Conservation (phyloP, 2,797 vertebrate species). For the Ctenopoma kingsleyae region DNA sequence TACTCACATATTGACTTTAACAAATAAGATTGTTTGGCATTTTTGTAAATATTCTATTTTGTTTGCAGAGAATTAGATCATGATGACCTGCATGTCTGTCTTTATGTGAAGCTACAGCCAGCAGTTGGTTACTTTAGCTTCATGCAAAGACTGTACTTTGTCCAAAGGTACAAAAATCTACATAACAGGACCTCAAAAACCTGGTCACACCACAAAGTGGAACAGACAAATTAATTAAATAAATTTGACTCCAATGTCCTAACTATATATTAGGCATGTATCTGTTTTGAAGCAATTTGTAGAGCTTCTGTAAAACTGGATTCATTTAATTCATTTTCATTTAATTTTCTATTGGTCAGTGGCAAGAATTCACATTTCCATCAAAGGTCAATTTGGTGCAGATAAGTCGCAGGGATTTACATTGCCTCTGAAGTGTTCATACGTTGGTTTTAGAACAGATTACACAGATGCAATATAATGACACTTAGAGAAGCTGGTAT, state of each 20-base stretch:
- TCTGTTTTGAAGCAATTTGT: no score
- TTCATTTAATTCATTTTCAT: no score
- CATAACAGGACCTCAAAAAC: background rate
- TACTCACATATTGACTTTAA: background rate
- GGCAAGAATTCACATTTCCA: background rate
- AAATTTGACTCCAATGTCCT: no score
- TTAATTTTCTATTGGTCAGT: no score
- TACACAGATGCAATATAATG: no score
- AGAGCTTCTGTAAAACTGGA: no score
- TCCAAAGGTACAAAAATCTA: no score
- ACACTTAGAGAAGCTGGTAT: background rate
- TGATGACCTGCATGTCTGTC: background rate
- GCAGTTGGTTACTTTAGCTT: slow-evolving; percentile 3
- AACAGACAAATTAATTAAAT: no score
- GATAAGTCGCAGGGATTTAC: background rate
- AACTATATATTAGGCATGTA: no score
- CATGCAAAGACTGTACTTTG: background rate
- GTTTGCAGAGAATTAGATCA: background rate
- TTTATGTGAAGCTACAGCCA: background rate
- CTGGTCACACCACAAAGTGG: background rate
- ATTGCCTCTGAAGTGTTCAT: background rate
- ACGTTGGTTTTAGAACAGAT: no score
- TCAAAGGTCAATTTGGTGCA: background rate
- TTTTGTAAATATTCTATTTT: background rate
- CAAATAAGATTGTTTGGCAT: background rate